Percentiles rank a stretch among this genome's conserved stretches.
Conservation (phyloP, 2,113 vertebrate species). For the Heterotilapia buettikoferi region DNA sequence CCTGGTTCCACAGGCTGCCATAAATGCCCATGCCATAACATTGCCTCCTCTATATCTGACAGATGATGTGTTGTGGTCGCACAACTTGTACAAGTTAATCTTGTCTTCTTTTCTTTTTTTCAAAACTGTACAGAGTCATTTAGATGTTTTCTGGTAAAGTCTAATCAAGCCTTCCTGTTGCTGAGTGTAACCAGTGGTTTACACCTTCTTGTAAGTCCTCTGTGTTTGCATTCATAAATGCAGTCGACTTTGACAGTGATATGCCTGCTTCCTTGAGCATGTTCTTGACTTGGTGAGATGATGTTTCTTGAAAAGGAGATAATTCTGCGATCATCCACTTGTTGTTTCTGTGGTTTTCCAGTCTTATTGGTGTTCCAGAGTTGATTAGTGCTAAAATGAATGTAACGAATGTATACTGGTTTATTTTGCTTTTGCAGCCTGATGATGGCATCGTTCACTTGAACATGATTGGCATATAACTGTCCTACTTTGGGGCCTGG, state of each 20-base stretch:
- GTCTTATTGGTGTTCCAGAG: not conserved
- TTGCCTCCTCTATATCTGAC: not conserved
- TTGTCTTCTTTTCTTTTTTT: not conserved
- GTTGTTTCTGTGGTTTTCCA: not conserved
- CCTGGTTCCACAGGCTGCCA: not conserved
- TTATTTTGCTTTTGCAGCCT: not conserved
- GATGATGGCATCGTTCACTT: not conserved
- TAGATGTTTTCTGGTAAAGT: not conserved
- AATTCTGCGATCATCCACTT: not conserved
- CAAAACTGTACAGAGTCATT: not conserved
- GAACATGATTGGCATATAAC: not conserved
- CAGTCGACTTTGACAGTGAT: not conserved
- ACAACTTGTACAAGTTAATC: not conserved
- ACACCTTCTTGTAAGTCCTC: not conserved
- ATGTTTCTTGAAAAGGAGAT: not conserved
- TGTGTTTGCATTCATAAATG: not conserved
- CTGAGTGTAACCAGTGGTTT: not conserved
- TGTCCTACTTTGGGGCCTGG: not conserved
- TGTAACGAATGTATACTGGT: not conserved
- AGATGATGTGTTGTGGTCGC: not conserved
- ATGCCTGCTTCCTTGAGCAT: not conserved
- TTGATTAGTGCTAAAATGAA: not conserved
- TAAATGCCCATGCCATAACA: not conserved
- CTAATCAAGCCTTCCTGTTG: not conserved
- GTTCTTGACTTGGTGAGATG: not conserved